Evolutionary conservation across 2,113 vertebrate species (phyloP).

Genomic region (Bubo blakistoni): DNA sequence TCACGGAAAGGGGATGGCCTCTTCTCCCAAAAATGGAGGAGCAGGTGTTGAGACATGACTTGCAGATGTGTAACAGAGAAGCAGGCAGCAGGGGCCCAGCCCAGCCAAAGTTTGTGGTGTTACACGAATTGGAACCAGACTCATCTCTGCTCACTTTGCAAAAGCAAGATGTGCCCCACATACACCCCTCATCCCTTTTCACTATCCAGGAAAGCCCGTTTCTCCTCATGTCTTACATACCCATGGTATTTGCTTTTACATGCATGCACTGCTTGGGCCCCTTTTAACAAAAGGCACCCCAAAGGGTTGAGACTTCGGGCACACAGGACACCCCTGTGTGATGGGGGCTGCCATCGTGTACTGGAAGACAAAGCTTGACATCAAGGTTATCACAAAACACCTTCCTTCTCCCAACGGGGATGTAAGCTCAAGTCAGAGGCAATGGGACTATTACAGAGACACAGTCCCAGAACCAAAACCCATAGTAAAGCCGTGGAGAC

Average conservation of each 20-base stretch:
- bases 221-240: not conserved
- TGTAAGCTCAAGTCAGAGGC: not conserved
- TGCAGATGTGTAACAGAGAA: fast-evolving
- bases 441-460: not conserved
- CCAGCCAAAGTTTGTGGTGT: not conserved
- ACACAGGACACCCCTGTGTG: not conserved
- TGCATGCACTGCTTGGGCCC: fast-evolving
- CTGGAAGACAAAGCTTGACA: not conserved
- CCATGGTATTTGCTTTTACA: not conserved
- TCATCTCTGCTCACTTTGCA: fast-evolving
- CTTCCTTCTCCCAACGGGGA: not conserved
- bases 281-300: not conserved
- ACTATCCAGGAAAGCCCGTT: not conserved
- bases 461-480: fast-evolving
- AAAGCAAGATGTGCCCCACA: not conserved
- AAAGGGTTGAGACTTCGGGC: not conserved
- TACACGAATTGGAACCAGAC: not conserved
- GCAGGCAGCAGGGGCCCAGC: not conserved
- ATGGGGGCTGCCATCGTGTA: fast-evolving
- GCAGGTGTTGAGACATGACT: fast-evolving
- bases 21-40: not conserved
- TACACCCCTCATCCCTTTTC: not conserved
- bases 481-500: not conserved
- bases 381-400: not conserved
- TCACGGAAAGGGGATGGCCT: not conserved